Conservation (phyloP, 2,113 vertebrate genomes). For the Diadophis punctatus region DNA sequence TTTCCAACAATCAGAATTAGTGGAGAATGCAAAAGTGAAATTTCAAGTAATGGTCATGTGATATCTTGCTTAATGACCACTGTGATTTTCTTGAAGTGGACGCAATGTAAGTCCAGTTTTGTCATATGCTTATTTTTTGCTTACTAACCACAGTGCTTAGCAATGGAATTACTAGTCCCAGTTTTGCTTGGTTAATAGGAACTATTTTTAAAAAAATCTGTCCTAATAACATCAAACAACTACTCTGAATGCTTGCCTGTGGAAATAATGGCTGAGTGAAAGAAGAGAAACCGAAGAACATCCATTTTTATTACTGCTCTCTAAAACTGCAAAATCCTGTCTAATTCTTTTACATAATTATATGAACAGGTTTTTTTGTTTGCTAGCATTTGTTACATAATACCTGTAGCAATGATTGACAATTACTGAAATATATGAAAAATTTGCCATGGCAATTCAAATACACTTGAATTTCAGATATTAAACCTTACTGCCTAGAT, state of each 20-base stretch:
- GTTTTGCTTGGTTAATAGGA: too few species aligned
- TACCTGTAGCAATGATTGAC: background rate
- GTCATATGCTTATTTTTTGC: background rate
- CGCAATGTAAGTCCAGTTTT: background rate
- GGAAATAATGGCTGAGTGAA: background rate
- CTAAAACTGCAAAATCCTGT: background rate
- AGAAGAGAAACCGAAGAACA: background rate
- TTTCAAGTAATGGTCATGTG: background rate
- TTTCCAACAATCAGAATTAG: background rate
- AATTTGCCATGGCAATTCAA: background rate
- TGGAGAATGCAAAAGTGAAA: background rate
- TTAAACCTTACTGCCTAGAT: background rate
- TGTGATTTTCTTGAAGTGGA: background rate
- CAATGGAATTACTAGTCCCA: background rate
- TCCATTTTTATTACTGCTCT: background rate
- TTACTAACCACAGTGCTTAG: background rate
- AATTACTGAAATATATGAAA: background rate
- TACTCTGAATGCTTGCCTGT: background rate
- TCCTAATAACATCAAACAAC: background rate
- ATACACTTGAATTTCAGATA: background rate
- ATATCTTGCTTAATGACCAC: background rate
- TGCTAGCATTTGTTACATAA: background rate
- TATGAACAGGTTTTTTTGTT: background rate
- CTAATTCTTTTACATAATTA: background rate
- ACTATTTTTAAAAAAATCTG: background rate